These are phyloP conservation scores for Coregonus suidteri DNA, from an alignment of 2,797 vertebrate species.

Conservation along the genomic window DNA sequence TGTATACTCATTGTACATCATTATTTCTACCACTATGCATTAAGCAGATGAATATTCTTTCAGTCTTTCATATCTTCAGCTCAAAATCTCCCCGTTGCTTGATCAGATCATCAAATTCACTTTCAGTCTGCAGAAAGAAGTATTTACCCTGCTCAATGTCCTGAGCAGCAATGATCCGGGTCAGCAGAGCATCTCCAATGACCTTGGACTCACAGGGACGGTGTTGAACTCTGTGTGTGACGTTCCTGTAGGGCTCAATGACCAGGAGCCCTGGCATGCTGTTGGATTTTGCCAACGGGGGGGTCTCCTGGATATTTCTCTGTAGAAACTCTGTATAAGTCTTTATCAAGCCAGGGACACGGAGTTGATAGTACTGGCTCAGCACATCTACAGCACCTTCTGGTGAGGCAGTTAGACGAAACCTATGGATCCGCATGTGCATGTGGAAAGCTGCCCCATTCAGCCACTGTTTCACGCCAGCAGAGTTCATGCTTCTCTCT, in stretches of 20 bases:
- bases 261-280: slow-evolving; percentile 33
- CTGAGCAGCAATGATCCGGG: slow-evolving; percentile 42
- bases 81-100: slow-evolving; percentile 29
- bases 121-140: slow-evolving; percentile 46
- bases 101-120: slow-evolving; percentile 38
- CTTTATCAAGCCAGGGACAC: slow-evolving; percentile 30
- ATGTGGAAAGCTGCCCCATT: slow-evolving; percentile 57
- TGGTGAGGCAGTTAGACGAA: slow-evolving; percentile 35
- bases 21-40: not conserved
- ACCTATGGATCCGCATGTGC: slow-evolving; percentile 55
- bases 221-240: slow-evolving; percentile 50
- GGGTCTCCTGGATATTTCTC: slow-evolving; percentile 39
- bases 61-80: not conserved
- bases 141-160: slow-evolving; percentile 32
- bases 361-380: slow-evolving; percentile 44
- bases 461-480: slow-evolving; percentile 53
- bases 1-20: not conserved
- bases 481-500: slow-evolving; percentile 32
- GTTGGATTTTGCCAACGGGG: not conserved
- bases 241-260: slow-evolving; percentile 48
- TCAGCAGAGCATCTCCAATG: slow-evolving; percentile 15
- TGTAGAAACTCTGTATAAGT: slow-evolving; percentile 39
- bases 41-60: not conserved
- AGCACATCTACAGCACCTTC: slow-evolving; percentile 46
- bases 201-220: slow-evolving; percentile 30